Evolutionary conservation across 2,797 vertebrate genomes (phyloP).

Genomic region (Myotis planiceps): DNA sequence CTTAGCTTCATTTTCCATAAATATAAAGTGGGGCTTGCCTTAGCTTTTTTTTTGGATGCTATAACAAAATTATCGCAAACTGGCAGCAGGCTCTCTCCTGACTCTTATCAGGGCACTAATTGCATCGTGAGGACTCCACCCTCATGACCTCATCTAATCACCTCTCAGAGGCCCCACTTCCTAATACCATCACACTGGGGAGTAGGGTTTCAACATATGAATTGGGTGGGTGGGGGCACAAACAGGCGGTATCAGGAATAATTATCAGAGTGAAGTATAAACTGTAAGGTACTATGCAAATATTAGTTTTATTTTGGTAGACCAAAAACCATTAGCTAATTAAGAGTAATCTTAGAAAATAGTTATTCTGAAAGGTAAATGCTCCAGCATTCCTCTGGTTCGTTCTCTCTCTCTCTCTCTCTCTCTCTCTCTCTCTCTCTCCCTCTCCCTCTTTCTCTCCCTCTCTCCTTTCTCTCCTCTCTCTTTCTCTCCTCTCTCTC

Average conservation of each 20-base stretch:
- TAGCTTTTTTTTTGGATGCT: not conserved
- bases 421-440: no score
- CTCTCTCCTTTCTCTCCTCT: not conserved
- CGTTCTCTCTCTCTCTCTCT: not conserved
- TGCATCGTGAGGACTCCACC: not conserved
- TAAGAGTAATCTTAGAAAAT: conserved; percentile 39
- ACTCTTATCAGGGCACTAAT: not conserved
- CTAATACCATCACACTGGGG: not conserved
- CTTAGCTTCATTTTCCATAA: not conserved
- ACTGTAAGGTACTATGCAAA: not conserved
- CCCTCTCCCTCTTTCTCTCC: not conserved
- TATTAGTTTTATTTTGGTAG: not conserved
- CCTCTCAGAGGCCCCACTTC: not conserved
- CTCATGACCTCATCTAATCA: not conserved
- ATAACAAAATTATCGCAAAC: not conserved
- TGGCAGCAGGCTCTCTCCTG: not conserved
- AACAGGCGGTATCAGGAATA: not conserved
- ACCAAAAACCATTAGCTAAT: conserved; percentile 28
- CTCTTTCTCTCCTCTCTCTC: no score
- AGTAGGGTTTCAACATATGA: not conserved
- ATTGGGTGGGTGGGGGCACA: not conserved
- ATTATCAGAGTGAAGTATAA: not conserved
- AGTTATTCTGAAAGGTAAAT: conserved; percentile 44
- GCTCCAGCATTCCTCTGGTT: not conserved
- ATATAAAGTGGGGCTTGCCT: not conserved